Evolutionary conservation across 2,113 vertebrate species (phyloP).

Genomic region (Scolopax mira): DNA sequence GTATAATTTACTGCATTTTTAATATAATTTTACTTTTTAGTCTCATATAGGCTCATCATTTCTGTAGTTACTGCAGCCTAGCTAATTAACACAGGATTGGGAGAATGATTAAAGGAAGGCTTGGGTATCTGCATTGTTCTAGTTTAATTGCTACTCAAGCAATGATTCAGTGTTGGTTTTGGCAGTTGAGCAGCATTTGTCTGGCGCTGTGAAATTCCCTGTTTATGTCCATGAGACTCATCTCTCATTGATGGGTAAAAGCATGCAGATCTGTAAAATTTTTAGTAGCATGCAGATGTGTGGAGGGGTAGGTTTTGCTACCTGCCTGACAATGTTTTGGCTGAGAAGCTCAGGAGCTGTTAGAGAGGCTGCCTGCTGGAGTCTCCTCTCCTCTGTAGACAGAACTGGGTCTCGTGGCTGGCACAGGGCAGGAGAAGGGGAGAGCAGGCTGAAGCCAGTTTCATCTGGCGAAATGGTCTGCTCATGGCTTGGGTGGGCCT

Average conservation of each 20-base stretch:
- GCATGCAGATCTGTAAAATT: neutral
- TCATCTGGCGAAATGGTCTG: too few species aligned
- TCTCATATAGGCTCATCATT: neutral
- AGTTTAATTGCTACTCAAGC: slow-evolving; percentile 29
- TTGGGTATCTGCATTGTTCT: neutral
- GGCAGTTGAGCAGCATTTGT: slow-evolving; percentile 2
- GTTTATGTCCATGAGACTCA: neutral
- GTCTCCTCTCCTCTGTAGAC: neutral
- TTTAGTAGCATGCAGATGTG: neutral
- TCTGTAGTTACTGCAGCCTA: neutral
- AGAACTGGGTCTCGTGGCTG: fast-evolving
- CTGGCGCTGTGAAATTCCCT: neutral
- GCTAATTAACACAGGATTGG: slow-evolving; percentile 18
- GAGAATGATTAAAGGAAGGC: slow-evolving; percentile 10
- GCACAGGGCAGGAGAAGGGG: neutral
- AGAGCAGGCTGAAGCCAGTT: neutral
- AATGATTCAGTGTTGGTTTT: neutral
- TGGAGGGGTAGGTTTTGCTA: neutral
- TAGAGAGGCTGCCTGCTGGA: neutral
- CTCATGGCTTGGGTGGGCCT: neutral
- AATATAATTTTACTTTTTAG: neutral
- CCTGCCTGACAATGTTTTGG: fast-evolving
- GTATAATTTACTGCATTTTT: slow-evolving; percentile 38
- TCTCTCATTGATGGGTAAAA: neutral
- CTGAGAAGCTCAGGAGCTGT: neutral